Base-by-base conservation (phyloP, 2,113 vertebrate genomes). In the Dendropsophus ebraccatus region DNA sequence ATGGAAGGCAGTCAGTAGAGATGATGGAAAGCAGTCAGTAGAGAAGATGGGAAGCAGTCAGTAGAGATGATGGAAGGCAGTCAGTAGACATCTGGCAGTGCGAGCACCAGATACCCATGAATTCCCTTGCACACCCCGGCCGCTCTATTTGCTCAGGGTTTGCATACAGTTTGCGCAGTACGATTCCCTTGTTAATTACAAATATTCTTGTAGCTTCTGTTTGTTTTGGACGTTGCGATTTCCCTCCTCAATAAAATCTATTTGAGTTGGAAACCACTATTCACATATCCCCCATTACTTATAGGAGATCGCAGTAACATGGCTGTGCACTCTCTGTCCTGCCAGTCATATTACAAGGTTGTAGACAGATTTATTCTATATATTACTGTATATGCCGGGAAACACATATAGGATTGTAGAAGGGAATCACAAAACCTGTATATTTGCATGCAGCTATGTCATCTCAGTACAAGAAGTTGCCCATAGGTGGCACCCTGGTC, bases 201-300 rank as follows among this genome's bases (percentile, higher is more conserved):
- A 37, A 41, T 81, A 12, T 81, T 23, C 78, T 37, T 81, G 56
- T 81, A 81, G 35, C 78, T 81, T 13, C 32, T 62, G 37, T 81
- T 62, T 81, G 35, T n/a, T 35, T 45, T 81, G 78, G 78, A 60
- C 32, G 62, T 60, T 45, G 32, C n/a, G 10, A 81, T 41, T 81
- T 81, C 54, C 50, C 56, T 62, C 23, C 37, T 47, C 56, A 81
- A 62, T 81, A 81, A 81, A 62, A 17, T 13, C 35, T 81, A 41
- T 81, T 81, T 81, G 32, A 60, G 1, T 81, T 81, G 56, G 56
- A 81, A 65, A 35, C 32, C 21, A 25, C 12, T 74, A 25, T 74
- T 74, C 41, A 25, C 37, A 49, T 47, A 45, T 73, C 69, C 8
- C 37, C 21, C 7, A 35, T 69, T 14, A 35, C 35, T 73, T 73